Percentiles rank a stretch among this genome's conserved stretches.
Conservation (phyloP, 2,113 vertebrate genomes). For the Plecotus auritus region DNA sequence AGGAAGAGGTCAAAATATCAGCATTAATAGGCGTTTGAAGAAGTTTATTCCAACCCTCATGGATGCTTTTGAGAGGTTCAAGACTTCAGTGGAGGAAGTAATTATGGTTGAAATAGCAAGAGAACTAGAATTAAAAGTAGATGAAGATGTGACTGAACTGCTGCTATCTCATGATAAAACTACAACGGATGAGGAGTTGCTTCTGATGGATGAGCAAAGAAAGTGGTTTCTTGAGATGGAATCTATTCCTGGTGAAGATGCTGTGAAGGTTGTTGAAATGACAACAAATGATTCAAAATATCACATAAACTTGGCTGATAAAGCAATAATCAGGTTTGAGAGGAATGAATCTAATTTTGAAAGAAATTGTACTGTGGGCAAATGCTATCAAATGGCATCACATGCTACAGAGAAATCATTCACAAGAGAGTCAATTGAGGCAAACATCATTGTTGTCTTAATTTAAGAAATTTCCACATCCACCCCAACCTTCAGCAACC, state of each 20-base stretch:
- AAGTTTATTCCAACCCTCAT: neutral
- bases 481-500: neutral
- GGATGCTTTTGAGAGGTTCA: neutral
- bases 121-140: neutral
- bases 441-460: neutral
- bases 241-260: neutral
- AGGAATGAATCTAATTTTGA: neutral
- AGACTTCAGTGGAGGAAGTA: neutral
- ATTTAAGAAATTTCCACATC: neutral
- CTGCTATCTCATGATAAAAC: neutral
- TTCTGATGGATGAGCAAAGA: neutral
- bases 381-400: neutral
- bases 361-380: neutral
- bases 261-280: neutral
- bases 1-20: neutral
- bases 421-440: neutral
- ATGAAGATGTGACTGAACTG: neutral
- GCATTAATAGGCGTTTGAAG: neutral
- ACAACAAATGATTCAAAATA: neutral
- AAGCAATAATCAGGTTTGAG: neutral
- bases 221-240: neutral
- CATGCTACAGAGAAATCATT: neutral
- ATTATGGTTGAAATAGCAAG: neutral
- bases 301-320: neutral
- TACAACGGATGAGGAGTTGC: neutral